phyloP scores from a whole-genome alignment of 2,113 vertebrate species.

The Apodemus sylvaticus region DNA sequence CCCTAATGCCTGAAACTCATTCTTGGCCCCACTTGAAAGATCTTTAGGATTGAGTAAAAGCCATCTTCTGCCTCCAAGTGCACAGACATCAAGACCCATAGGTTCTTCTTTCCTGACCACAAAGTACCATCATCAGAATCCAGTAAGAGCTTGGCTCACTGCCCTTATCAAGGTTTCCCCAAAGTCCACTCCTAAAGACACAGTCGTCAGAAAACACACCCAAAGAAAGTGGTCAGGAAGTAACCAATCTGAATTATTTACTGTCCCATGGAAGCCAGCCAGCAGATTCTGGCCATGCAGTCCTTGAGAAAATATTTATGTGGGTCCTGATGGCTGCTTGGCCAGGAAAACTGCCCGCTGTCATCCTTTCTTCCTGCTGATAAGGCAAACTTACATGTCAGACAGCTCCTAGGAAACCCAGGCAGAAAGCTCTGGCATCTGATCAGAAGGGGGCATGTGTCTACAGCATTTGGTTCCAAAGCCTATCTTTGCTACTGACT shows the following conservation, averaged over 20 bases:
- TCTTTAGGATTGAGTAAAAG: slow-evolving; percentile 58
- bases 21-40: slow-evolving; percentile 69
- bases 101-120: slow-evolving; percentile 65
- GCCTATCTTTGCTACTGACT: slow-evolving; percentile 44
- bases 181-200: slow-evolving; percentile 54
- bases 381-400: slow-evolving; percentile 87
- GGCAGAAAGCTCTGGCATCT: slow-evolving; percentile 70
- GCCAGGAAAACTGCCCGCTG: slow-evolving; percentile 83
- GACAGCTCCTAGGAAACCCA: slow-evolving; percentile 82
- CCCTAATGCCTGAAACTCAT: slow-evolving; percentile 68
- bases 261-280: slow-evolving; percentile 84
- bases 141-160: slow-evolving; percentile 49
- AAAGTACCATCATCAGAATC: slow-evolving; percentile 57
- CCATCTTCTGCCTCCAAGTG: slow-evolving; percentile 52
- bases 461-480: neutral
- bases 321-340: slow-evolving; percentile 85
- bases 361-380: slow-evolving; percentile 87
- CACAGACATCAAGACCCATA: slow-evolving; percentile 55
- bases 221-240: slow-evolving; percentile 84
- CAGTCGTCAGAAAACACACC: slow-evolving; percentile 70
- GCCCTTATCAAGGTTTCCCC: slow-evolving; percentile 48
- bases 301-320: slow-evolving; percentile 90
- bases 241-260: slow-evolving; percentile 87
- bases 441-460: slow-evolving; percentile 71
- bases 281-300: slow-evolving; percentile 84